Conservation (phyloP, 2,888 invertebrate genomes). For the Cheilosia vernalis region DNA sequence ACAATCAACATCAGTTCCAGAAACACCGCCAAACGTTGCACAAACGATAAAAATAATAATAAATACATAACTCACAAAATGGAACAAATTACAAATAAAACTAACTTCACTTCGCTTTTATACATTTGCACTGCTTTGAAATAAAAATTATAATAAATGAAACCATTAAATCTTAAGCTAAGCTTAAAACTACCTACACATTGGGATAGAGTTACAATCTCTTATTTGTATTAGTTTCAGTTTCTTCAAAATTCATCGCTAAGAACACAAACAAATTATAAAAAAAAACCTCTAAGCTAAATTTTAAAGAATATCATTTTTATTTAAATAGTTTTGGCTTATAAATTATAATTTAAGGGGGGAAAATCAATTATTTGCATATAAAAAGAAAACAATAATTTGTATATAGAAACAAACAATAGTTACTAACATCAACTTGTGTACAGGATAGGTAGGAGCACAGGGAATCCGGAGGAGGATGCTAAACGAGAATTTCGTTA, state of each 20-base stretch:
- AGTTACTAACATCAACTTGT: conserved; percentile 7
- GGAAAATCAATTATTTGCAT: conserved; percentile 41
- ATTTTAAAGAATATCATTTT: conserved; percentile 26
- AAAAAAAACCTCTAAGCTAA: conserved; percentile 41
- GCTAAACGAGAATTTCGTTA: conserved; percentile 31
- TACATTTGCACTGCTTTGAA: conserved; percentile 42
- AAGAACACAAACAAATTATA: conserved; percentile 28
- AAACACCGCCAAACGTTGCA: too few species aligned
- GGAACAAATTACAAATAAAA: conserved; percentile 2
- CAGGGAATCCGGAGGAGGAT: conserved; percentile 5
- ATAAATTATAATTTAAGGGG: conserved; percentile 62
- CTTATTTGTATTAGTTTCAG: not conserved
- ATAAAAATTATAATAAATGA: not conserved
- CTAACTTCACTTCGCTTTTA: conserved; percentile 23
- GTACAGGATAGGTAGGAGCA: not conserved
- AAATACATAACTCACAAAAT: not conserved
- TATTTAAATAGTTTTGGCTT: conserved; percentile 64
- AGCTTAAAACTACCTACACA: conserved; percentile 22
- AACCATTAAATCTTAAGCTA: not conserved
- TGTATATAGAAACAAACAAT: conserved; percentile 24
- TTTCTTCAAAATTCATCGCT: conserved; percentile 7
- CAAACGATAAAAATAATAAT: too few species aligned
- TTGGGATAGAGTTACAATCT: conserved; percentile 15
- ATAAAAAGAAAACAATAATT: conserved; percentile 22
- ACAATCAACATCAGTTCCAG: too few species aligned